Percentiles rank a stretch among this genome's conserved stretches.
Conservation (phyloP, 2,888 invertebrate genomes). For the Sphinx pinastri region DNA sequence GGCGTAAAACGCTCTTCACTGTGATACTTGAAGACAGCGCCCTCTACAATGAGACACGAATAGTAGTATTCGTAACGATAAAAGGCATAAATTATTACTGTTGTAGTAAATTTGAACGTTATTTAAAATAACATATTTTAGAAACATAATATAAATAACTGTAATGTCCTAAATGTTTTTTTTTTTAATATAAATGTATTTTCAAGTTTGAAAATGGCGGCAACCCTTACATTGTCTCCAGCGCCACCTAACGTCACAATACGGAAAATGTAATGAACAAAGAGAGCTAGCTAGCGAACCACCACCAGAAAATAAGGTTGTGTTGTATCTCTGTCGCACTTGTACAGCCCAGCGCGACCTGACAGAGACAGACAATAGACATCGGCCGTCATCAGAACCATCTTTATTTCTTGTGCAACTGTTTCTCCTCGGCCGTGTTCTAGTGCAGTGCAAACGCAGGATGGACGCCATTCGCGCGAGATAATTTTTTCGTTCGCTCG, state of each 20-base stretch:
- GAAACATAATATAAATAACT: too few species aligned
- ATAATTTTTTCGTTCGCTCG: conserved; percentile 72
- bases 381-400: conserved; percentile 81
- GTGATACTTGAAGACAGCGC: neutral
- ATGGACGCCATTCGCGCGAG: conserved; percentile 83
- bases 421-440: conserved; percentile 82
- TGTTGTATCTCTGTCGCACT: conserved; percentile 72
- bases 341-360: conserved; percentile 44
- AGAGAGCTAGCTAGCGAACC: conserved; percentile 74
- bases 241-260: conserved; percentile 65
- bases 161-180: too few species aligned
- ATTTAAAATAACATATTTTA: too few species aligned
- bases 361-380: conserved; percentile 69
- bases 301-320: conserved; percentile 78
- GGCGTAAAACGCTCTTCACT: neutral
- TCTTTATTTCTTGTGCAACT: conserved; percentile 84
- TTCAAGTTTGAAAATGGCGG: conserved; percentile 22
- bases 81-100: neutral
- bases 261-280: conserved; percentile 69
- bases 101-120: too few species aligned
- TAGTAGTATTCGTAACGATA: neutral
- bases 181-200: too few species aligned
- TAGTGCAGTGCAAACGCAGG: conserved; percentile 82
- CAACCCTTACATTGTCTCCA: neutral
- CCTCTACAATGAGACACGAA: neutral